These are phyloP conservation scores for Standfussiana lucernea DNA, from an alignment of 2,888 invertebrate genomes.

Conservation along the genomic window DNA sequence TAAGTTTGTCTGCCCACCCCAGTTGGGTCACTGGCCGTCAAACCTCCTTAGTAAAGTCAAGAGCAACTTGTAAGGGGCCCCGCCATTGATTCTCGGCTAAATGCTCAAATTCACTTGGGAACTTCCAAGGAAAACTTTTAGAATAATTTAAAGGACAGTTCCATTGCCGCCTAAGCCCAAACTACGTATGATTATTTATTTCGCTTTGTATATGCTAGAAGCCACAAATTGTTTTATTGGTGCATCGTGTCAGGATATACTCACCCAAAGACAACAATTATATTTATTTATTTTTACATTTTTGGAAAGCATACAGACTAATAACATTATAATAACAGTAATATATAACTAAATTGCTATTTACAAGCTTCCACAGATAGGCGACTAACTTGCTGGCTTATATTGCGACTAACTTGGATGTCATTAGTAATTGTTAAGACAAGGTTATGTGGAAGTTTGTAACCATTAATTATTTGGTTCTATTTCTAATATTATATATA, in stretches of 20 bases:
- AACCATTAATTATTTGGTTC: too few species aligned
- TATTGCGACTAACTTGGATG: too few species aligned
- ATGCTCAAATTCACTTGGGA: slow-evolving; percentile 26
- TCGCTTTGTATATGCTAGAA: not conserved
- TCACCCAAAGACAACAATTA: not conserved
- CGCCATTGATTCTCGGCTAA: slow-evolving; percentile 14
- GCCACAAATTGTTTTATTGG: not conserved
- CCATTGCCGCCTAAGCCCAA: not conserved
- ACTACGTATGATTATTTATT: too few species aligned
- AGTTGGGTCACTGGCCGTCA: not conserved
- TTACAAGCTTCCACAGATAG: too few species aligned
- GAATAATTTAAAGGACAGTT: not conserved
- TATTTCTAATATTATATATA: too few species aligned
- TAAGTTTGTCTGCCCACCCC: not conserved
- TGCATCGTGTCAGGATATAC: not conserved
- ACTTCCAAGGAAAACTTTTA: slow-evolving; percentile 32
- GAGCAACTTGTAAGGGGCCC: not conserved
- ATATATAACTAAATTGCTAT: too few species aligned
- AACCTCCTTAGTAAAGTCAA: slow-evolving; percentile 3
- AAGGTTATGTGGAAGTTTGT: too few species aligned
- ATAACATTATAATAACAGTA: too few species aligned
- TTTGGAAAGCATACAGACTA: too few species aligned
- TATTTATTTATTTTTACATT: too few species aligned
- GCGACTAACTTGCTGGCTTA: too few species aligned
- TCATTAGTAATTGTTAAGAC: too few species aligned